Percentiles rank a stretch among this genome's conserved stretches.
These are phyloP conservation scores for Cosmorhoe ocellata DNA, from an alignment of 2,888 invertebrate species.

Conservation along the genomic window DNA sequence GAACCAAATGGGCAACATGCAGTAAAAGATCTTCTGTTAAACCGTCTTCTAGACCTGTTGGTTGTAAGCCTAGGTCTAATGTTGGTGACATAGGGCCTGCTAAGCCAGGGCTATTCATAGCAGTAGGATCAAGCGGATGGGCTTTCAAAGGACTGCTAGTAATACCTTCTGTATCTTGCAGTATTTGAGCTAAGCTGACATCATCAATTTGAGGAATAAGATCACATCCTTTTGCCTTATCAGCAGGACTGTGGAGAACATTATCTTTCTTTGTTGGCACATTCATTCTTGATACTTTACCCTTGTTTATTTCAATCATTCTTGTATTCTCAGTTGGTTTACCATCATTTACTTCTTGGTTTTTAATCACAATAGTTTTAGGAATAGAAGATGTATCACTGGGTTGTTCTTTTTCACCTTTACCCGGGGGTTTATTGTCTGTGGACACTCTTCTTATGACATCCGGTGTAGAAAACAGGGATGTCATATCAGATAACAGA, in stretches of 20 bases:
- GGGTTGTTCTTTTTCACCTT: conserved; percentile 72
- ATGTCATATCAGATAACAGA: conserved; percentile 84
- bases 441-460: conserved; percentile 87
- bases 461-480: conserved; percentile 90
- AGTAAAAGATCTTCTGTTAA: conserved; percentile 87
- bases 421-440: conserved; percentile 71
- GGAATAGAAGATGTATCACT: conserved; percentile 44
- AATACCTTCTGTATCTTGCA: conserved; percentile 67
- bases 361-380: conserved; percentile 29
- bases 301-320: conserved; percentile 29
- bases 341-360: conserved; percentile 35
- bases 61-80: conserved; percentile 61
- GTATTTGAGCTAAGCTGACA: conserved; percentile 74
- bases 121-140: conserved; percentile 55
- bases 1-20: conserved; percentile 88
- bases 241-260: conserved; percentile 30
- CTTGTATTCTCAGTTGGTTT: conserved; percentile 38
- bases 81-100: conserved; percentile 83
- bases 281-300: conserved; percentile 39
- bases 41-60: conserved; percentile 80
- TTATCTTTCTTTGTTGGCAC: conserved; percentile 27
- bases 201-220: conserved; percentile 76
- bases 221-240: conserved; percentile 59
- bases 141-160: conserved; percentile 52
- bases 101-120: conserved; percentile 75